Percentiles rank a stretch among this genome's conserved stretches.
Evolutionary conservation across 2,113 vertebrate genomes (phyloP).

Genomic region (Solea solea): DNA sequence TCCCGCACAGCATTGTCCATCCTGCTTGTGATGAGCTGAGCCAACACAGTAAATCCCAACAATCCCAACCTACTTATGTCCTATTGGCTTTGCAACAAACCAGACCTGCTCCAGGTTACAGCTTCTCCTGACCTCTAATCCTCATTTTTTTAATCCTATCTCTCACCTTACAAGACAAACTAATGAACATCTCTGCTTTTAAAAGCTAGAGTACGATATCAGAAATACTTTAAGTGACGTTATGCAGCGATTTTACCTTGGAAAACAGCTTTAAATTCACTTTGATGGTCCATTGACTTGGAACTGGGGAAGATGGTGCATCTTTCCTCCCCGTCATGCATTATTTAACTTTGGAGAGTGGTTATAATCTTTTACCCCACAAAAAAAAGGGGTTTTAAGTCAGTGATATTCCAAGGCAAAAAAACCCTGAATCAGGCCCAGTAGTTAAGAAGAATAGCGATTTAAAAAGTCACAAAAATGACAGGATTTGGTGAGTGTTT

Average conservation of each 20-base stretch:
- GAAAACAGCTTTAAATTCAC: not conserved
- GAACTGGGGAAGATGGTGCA: not conserved
- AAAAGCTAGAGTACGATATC: no score
- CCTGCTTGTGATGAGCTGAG: not conserved
- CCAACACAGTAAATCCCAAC: constrained; percentile 3
- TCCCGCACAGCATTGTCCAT: not conserved
- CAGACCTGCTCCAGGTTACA: not conserved
- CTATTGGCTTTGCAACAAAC: not conserved
- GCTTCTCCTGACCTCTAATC: not conserved
- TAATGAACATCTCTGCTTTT: no score
- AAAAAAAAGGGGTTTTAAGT: no score
- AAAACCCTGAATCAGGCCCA: no score
- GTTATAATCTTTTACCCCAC: no score
- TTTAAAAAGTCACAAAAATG: no score
- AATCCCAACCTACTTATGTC: not conserved
- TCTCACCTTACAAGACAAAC: no score
- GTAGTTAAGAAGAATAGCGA: no score
- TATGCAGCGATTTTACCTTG: not conserved
- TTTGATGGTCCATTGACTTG: not conserved
- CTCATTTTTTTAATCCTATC: not conserved
- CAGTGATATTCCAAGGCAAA: no score
- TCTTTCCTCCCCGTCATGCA: not conserved
- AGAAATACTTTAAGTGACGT: no score
- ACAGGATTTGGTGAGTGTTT: no score
- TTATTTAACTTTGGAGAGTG: no score